These are phyloP conservation scores for Eupleurogrammus muticus DNA, from an alignment of 2,797 vertebrate genomes.

Conservation along the genomic window DNA sequence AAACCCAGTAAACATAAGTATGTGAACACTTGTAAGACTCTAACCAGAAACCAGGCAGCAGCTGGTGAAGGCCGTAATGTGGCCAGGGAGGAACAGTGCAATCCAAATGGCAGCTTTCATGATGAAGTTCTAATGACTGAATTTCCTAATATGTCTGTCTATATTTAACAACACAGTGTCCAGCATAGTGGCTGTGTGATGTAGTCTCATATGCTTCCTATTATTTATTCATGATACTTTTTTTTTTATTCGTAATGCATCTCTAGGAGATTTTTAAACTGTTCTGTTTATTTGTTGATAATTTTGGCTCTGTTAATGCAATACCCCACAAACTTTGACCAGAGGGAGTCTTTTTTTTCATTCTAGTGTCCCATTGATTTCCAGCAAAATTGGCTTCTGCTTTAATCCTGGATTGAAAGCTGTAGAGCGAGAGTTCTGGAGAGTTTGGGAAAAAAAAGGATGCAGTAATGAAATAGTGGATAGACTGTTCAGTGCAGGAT, in stretches of 20 bases:
- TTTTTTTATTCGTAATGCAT: conserved; percentile 21
- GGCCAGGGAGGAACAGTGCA: conserved; percentile 1
- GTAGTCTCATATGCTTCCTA: neutral
- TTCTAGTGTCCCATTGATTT: no score
- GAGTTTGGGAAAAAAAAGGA: no score
- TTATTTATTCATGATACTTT: conserved; percentile 37
- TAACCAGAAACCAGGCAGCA: neutral
- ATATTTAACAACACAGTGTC: conserved; percentile 20
- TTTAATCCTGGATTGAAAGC: no score
- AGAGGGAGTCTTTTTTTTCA: no score
- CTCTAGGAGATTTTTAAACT: no score
- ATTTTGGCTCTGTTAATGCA: no score
- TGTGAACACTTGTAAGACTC: conserved; percentile 1
- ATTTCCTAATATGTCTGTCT: neutral
- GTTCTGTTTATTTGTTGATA: no score
- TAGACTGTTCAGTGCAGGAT: no score
- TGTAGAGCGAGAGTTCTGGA: no score
- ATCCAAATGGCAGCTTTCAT: neutral
- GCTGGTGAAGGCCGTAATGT: neutral
- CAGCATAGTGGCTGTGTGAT: neutral
- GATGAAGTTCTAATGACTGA: conserved; percentile 4
- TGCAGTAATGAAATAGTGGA: no score
- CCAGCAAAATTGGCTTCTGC: no score
- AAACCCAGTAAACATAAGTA: neutral
- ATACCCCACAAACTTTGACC: no score